Evolutionary conservation across 2,113 vertebrate species (phyloP).

Genomic region (Phainopepla nitens): DNA sequence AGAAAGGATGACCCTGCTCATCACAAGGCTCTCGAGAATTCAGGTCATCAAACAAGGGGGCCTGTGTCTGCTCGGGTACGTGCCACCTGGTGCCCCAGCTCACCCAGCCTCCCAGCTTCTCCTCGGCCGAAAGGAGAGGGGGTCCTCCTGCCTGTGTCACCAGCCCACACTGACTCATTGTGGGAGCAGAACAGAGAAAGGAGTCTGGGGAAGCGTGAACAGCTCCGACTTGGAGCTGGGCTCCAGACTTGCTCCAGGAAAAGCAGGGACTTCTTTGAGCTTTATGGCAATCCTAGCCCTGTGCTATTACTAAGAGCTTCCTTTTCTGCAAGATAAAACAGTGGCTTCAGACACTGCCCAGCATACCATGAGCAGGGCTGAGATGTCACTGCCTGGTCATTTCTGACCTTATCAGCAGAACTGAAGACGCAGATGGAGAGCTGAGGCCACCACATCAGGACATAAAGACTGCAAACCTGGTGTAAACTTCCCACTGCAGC

Average conservation of each 20-base stretch:
- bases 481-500: background rate
- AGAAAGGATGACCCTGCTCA: conserved; percentile 36
- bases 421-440: background rate
- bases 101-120: fast-evolving
- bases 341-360: background rate
- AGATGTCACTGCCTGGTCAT: background rate
- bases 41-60: conserved; percentile 42
- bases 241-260: background rate
- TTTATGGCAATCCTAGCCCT: background rate
- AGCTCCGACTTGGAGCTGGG: background rate
- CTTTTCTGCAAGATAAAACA: background rate
- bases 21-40: conserved; percentile 1
- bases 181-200: background rate
- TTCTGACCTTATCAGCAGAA: background rate
- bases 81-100: background rate
- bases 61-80: background rate
- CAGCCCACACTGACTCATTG: background rate
- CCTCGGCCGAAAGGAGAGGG: fast-evolving
- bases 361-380: background rate
- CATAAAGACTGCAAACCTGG: background rate
- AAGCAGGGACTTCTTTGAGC: background rate
- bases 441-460: background rate
- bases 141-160: background rate
- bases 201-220: background rate
- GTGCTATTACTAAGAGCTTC: background rate